These are phyloP conservation scores for Sinocyclocheilus rhinocerous DNA, from an alignment of 2,113 vertebrate species.

Conservation along the genomic window DNA sequence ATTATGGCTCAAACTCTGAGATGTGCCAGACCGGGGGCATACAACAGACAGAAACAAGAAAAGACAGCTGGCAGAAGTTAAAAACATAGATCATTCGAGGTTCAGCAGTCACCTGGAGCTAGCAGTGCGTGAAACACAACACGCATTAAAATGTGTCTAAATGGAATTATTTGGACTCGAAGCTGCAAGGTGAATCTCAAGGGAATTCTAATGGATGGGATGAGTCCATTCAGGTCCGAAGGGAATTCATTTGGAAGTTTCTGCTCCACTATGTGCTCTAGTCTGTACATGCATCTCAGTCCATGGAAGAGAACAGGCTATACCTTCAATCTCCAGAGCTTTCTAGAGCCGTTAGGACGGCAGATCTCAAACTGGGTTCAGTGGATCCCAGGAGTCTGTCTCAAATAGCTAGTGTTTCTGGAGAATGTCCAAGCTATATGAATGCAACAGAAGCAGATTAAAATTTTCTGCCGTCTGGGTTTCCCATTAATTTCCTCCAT, in stretches of 20 bases:
- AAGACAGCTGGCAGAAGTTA: not conserved
- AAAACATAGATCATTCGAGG: not conserved
- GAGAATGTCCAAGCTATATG: too few species aligned
- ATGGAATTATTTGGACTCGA: constrained; percentile 40
- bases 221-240: not conserved
- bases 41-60: not conserved
- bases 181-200: not conserved
- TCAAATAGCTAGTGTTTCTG: not conserved
- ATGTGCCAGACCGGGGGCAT: too few species aligned
- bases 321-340: not conserved
- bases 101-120: constrained; percentile 16
- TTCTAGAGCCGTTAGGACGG: not conserved
- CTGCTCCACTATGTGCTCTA: constrained; percentile 18
- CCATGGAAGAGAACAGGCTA: not conserved
- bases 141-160: constrained; percentile 17
- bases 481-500: too few species aligned
- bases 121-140: not conserved
- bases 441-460: too few species aligned
- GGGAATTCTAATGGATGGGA: constrained; percentile 50
- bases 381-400: not conserved
- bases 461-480: too few species aligned
- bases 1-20: not conserved
- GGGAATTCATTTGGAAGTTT: constrained; percentile 32
- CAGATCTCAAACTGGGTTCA: not conserved
- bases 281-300: not conserved